phyloP scores from a whole-genome alignment of 2,797 vertebrate species.

The Trachurus trachurus region DNA sequence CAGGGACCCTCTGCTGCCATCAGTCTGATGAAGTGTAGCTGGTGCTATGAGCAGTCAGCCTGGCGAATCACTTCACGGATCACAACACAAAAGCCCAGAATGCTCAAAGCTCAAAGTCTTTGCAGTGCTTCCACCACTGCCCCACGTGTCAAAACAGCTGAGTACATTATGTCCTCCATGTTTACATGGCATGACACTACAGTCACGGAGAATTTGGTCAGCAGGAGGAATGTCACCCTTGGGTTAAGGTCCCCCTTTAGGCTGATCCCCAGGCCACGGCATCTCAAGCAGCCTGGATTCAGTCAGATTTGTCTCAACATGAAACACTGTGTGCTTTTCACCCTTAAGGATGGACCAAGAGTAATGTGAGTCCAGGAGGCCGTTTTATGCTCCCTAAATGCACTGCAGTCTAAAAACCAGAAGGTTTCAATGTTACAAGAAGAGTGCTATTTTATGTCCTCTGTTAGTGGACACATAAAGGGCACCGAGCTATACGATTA shows the following conservation, averaged over 20 bases:
- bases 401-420: conserved; percentile 42
- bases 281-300: conserved; percentile 25
- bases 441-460: conserved; percentile 70
- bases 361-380: conserved; percentile 7
- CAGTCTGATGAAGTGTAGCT: conserved; percentile 78
- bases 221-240: conserved; percentile 32
- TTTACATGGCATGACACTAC: conserved; percentile 53
- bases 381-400: conserved; percentile 32
- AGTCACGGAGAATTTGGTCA: conserved; percentile 18
- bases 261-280: conserved; percentile 8
- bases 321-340: conserved; percentile 18
- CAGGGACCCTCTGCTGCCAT: conserved; percentile 79
- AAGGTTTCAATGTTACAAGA: conserved; percentile 60
- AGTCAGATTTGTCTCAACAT: conserved; percentile 34
- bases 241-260: conserved; percentile 32
- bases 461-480: conserved; percentile 77
- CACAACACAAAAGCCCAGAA: conserved; percentile 71
- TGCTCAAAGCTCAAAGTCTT: conserved; percentile 65
- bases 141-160: conserved; percentile 69
- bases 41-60: conserved; percentile 77
- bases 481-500: conserved; percentile 64
- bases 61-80: conserved; percentile 79
- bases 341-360: conserved; percentile 18
- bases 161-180: conserved; percentile 60
- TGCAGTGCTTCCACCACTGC: conserved; percentile 63